Evolutionary conservation across 2,888 invertebrate species (phyloP), one percentile per base, ranked within the genome.

Genomic region (Apamea sordens): DNA sequence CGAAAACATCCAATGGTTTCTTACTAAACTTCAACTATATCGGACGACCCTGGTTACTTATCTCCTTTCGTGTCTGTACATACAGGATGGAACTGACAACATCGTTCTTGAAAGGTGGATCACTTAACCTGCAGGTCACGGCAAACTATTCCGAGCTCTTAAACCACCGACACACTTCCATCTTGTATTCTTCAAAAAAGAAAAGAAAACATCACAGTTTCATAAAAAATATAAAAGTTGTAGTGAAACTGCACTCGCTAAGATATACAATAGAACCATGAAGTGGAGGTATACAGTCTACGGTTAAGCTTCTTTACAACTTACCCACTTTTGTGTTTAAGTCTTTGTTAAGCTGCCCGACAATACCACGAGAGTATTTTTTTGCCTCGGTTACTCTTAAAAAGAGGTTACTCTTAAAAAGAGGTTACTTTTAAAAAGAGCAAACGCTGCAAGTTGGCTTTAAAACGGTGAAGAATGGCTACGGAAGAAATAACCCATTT

Each of bases 321-420:
- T 88, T 86, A 87, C 85, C 86, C 85, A 89, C 90, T 90, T 89
- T 89, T 90, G 85, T 88, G 85, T 84, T 82, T 83, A 88, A 86
- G 81, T 88, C 92, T 91, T 92, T 92, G 91, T 91, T 90, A 80
- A 75, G 67, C 69, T 65, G 56, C 64, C 85, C 76, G 50, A 89
- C 89, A 88, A 89, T 89, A 77, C 74, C 36, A 64, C 63, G 41
- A 32, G 82, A 79, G 65, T 86, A 88, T 88, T 88, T 88, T 87
- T 88, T 84, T 83, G 81, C 88, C 63, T 80, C 73, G 24, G 76
- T 79, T 83, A 69, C 79, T 86, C 84, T 75, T 75, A 6, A 70
- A 68, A 36, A 53, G 70, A 70, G 70, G 61, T 61, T 18, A 28
- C 32, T 47, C 68, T 73, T 32, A 70, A 77, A 85, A 79, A 78